A percentile compares a stretch with the other conserved stretches of the same genome.
These are phyloP conservation scores for Ephestia elutella DNA, from an alignment of 1,140 invertebrate species.

Conservation along the genomic window DNA sequence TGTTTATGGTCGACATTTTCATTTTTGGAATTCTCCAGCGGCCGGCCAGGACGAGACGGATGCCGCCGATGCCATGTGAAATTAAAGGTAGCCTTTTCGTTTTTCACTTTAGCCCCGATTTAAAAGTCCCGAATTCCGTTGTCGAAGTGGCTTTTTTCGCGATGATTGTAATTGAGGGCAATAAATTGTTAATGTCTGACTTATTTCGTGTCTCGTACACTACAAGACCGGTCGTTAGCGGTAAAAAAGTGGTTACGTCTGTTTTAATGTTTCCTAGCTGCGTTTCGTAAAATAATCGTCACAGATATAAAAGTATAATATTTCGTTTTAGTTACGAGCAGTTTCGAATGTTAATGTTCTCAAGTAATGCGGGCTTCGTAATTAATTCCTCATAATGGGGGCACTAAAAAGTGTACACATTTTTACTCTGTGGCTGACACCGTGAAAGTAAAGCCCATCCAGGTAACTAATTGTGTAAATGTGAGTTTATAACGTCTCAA, in stretches of 20 bases:
- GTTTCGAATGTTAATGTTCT: conserved; percentile 50
- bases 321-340: conserved; percentile 41
- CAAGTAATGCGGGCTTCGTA: conserved; percentile 40
- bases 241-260: conserved; percentile 38
- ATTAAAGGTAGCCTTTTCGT: conserved; percentile 52
- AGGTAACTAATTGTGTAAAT: conserved; percentile 31
- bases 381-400: conserved; percentile 58
- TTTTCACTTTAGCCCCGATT: conserved; percentile 51
- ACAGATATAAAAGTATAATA: conserved; percentile 38
- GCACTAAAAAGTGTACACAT: conserved; percentile 30
- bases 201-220: conserved; percentile 41
- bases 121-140: conserved; percentile 53
- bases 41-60: conserved; percentile 28
- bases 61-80: conserved; percentile 61
- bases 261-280: conserved; percentile 42
- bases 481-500: conserved; percentile 40
- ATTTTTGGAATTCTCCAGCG: conserved; percentile 60
- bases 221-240: conserved; percentile 34
- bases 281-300: conserved; percentile 41
- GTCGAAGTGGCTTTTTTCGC: conserved; percentile 51
- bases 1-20: conserved; percentile 72
- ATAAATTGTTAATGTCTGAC: conserved; percentile 60
- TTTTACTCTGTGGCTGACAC: conserved; percentile 31
- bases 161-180: conserved; percentile 64
- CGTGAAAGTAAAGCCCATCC: conserved; percentile 12